Evolutionary conservation across 2,888 invertebrate genomes (phyloP), one percentile per base, ranked within the genome.

Genomic region (Aspidiotus destructor): DNA sequence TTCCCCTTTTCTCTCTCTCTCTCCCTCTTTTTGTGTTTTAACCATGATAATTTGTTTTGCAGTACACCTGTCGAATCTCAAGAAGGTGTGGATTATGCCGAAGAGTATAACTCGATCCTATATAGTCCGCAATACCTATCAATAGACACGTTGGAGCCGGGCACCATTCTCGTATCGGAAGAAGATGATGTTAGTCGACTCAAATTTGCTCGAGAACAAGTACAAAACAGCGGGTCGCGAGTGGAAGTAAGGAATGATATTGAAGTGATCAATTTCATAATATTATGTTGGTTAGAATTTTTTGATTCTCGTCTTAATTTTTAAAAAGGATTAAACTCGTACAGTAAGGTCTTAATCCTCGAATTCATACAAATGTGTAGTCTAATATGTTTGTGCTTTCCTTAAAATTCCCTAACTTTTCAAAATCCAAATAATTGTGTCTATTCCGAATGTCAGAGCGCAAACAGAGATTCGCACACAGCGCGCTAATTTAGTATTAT

Each of bases 71-170:
- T 6, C 40, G 58, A 28, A 58, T n/a, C 48, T n/a, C 11, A 48
- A 48, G 48, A 48, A 48, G 48, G 6, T 13, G n/a, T 48, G 48
- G 48, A 58, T 73, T 83, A 82, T 65, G 83, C 86, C 72, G 78
- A 82, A 53, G 84, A 87, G 52, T 97, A 95, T 78, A 81, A 83
- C 65, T 76, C 83, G n/a, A 95, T 93, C 2, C 82, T 85, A 48
- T 98, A 97, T 79, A 90, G 90, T 74, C 97, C 96, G 0, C 80
- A 79, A 73, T 86, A 87, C 73, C 77, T 92, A 71, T 72, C 78
- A 3, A 75, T 81, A 0, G 79, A 80, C 44, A 84, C 85, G 70
- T 81, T 92, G 64, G 91, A 88, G 73, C 82, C 83, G 0, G 92
- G 86, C 69, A 88, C 91, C 8, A 81, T 91, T 72, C 82, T 94